These are phyloP conservation scores for Zoanthus sansibaricus DNA, from an alignment of 92 coral and sea anemone species.

Conservation along the genomic window DNA sequence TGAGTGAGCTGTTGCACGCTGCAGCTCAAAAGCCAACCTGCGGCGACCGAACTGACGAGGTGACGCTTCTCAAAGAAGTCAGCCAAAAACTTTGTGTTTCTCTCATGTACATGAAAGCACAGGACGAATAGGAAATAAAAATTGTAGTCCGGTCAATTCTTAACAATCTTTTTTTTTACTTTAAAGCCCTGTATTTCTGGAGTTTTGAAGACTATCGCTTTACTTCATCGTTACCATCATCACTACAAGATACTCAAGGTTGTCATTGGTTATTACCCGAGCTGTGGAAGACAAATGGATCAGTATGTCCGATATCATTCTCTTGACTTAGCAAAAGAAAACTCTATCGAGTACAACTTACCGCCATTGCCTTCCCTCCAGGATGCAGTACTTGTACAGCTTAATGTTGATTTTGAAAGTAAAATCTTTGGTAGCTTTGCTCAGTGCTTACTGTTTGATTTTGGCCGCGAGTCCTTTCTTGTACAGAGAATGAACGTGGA, in stretches of 20 bases:
- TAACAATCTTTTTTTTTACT: neutral
- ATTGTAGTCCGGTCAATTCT: too few relatives aligned
- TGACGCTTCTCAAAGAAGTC: too few relatives aligned
- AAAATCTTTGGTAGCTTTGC: slow-evolving; percentile 56
- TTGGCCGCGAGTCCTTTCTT: slow-evolving; percentile 54
- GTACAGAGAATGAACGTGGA: slow-evolving; percentile 60
- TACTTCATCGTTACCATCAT: slow-evolving; percentile 38
- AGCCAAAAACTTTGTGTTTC: too few relatives aligned
- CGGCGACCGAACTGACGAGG: too few relatives aligned
- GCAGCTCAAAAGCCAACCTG: too few relatives aligned
- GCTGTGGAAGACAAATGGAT: neutral
- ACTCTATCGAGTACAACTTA: slow-evolving; percentile 14
- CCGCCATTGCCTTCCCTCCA: slow-evolving; percentile 13
- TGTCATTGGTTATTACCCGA: slow-evolving; percentile 10
- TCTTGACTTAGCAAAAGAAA: neutral
- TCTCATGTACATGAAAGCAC: too few relatives aligned
- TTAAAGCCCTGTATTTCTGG: slow-evolving; percentile 30
- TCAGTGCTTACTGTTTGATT: slow-evolving; percentile 70
- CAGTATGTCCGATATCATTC: neutral
- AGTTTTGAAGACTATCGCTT: slow-evolving; percentile 22
- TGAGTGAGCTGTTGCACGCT: too few relatives aligned
- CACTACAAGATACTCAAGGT: slow-evolving; percentile 35
- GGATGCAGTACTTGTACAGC: slow-evolving; percentile 20
- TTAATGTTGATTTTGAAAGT: slow-evolving; percentile 47
- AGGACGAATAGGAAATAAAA: too few relatives aligned